Percentiles rank a stretch among this genome's conserved stretches.
Conservation (phyloP, 1,140 invertebrate species). For the Ceratosolen fusciceps region DNA sequence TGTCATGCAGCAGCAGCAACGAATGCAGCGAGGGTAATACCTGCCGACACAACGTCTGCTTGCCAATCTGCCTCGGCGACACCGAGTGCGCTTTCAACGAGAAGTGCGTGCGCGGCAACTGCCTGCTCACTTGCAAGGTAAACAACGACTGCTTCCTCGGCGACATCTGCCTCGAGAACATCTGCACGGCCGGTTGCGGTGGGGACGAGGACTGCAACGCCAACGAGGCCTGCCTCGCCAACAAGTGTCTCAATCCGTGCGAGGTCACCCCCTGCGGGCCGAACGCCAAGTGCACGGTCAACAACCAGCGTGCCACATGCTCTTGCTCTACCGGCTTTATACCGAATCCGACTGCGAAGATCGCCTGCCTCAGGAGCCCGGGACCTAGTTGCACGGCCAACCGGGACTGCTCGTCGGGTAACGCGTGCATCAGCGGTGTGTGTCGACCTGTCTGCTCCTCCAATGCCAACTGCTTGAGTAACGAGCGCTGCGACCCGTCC, state of each 20-base stretch:
- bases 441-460: conserved; percentile 85
- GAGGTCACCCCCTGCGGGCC: conserved; percentile 84
- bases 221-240: conserved; percentile 84
- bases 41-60: conserved; percentile 85
- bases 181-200: conserved; percentile 88
- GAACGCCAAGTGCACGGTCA: conserved; percentile 84
- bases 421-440: conserved; percentile 79
- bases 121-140: conserved; percentile 87
- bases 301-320: conserved; percentile 86
- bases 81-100: conserved; percentile 92
- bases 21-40: conserved; percentile 80
- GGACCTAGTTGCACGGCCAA: conserved; percentile 80
- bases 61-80: conserved; percentile 82
- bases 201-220: conserved; percentile 89
- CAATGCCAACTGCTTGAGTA: conserved; percentile 82
- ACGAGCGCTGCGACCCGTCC: conserved; percentile 81
- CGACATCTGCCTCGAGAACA: conserved; percentile 88
- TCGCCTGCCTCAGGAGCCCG: conserved; percentile 85
- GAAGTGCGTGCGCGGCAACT: conserved; percentile 86
- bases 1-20: conserved; percentile 78
- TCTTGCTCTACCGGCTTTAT: conserved; percentile 84
- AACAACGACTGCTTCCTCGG: conserved; percentile 93
- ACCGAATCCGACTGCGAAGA: conserved; percentile 85
- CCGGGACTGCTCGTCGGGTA: conserved; percentile 79
- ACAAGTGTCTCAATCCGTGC: conserved; percentile 87